phyloP scores from a whole-genome alignment of 2,113 vertebrate species.

The Jaculus jaculus region DNA sequence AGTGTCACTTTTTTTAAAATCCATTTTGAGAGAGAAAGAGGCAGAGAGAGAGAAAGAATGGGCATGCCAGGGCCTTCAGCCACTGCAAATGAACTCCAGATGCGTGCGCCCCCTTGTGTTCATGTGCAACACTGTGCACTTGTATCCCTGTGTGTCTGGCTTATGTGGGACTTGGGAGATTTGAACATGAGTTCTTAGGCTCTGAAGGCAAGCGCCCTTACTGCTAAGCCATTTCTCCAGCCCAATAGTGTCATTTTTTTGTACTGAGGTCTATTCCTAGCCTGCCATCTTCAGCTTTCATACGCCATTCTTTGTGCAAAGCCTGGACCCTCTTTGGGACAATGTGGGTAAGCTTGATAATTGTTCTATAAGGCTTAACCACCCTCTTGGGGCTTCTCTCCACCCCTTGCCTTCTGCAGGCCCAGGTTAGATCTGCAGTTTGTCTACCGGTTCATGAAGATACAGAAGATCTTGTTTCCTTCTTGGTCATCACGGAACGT shows the following conservation, averaged over 20 bases:
- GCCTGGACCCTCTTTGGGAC: not conserved
- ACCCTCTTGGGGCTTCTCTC: not conserved
- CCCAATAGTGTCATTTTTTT: not conserved
- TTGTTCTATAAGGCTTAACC: not conserved
- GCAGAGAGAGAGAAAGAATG: too few species aligned
- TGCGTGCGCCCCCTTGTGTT: too few species aligned
- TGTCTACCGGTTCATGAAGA: constrained; percentile 89
- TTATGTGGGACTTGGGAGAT: too few species aligned
- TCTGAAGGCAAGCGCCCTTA: too few species aligned
- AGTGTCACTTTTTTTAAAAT: too few species aligned
- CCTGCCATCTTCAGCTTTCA: not conserved
- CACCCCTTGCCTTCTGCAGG: constrained; percentile 76
- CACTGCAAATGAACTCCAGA: too few species aligned
- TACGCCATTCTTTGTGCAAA: not conserved
- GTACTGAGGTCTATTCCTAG: not conserved
- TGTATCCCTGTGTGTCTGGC: too few species aligned
- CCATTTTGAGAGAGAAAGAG: too few species aligned
- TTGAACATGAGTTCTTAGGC: too few species aligned
- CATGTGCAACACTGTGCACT: too few species aligned
- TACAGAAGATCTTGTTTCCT: constrained; percentile 93
- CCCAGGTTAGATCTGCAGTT: constrained; percentile 90
- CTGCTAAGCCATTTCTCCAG: not conserved
- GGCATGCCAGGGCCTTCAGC: too few species aligned
- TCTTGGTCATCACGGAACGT: constrained; percentile 88
- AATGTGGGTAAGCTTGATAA: not conserved